phyloP scores from a whole-genome alignment of 2,888 invertebrate species.

The Timandra comae region DNA sequence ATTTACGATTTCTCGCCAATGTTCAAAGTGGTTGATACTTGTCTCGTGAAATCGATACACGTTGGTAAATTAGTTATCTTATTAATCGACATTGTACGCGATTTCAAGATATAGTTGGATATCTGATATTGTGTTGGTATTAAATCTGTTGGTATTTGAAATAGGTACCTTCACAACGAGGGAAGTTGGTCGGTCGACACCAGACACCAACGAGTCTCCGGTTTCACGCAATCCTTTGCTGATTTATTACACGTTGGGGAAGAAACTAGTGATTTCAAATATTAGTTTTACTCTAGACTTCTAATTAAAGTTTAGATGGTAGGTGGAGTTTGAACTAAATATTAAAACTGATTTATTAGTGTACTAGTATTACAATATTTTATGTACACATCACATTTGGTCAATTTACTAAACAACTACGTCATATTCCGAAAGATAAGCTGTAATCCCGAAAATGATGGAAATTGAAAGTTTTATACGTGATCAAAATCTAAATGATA shows the following conservation, averaged over 20 bases:
- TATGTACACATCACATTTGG: no score
- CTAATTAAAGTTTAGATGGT: no score
- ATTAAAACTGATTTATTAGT: no score
- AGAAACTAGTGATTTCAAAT: conserved; percentile 35
- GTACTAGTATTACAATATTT: no score
- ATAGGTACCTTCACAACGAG: conserved; percentile 37
- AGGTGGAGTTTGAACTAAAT: no score
- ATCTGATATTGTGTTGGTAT: conserved; percentile 31
- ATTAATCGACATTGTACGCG: conserved; percentile 21
- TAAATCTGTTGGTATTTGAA: conserved; percentile 27
- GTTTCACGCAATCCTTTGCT: conserved; percentile 59
- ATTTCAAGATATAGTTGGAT: conserved; percentile 27
- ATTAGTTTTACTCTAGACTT: conserved; percentile 16
- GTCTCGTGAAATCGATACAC: no score
- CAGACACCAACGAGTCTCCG: conserved; percentile 46
- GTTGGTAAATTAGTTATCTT: no score
- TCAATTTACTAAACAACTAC: no score
- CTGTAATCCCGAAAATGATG: no score
- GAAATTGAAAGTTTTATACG: conserved; percentile 40
- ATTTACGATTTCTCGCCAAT: no score
- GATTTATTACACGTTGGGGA: conserved; percentile 39
- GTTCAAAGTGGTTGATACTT: no score
- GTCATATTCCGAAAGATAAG: no score
- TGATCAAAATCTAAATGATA: conserved; percentile 34
- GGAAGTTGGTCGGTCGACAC: conserved; percentile 51